These are phyloP conservation scores for Neodiprion virginianus DNA, from an alignment of 1,140 invertebrate genomes.

Conservation along the genomic window DNA sequence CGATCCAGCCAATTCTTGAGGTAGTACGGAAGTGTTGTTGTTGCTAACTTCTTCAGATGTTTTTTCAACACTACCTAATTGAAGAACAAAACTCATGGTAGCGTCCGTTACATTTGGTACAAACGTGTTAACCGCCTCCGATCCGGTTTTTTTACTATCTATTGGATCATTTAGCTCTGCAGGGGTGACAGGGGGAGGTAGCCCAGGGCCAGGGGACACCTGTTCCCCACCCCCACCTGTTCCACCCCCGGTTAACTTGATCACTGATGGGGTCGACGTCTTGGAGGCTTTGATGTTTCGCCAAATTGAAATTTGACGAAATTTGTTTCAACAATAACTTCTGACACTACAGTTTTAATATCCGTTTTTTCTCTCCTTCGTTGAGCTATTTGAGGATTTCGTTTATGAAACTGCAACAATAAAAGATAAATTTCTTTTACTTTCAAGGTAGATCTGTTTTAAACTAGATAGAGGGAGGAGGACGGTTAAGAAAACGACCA, in stretches of 20 bases:
- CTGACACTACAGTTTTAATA: slow-evolving; percentile 24
- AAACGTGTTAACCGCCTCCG: slow-evolving; percentile 21
- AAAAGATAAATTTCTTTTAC: slow-evolving; percentile 11
- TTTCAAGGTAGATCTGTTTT: too few species aligned
- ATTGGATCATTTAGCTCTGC: slow-evolving; percentile 20
- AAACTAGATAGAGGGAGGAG: too few species aligned
- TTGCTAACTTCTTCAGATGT: slow-evolving; percentile 26
- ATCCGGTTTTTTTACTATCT: slow-evolving; percentile 19
- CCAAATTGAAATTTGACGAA: slow-evolving; percentile 34
- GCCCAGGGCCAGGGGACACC: slow-evolving; percentile 45
- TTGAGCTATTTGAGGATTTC: slow-evolving; percentile 52
- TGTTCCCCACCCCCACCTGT: slow-evolving; percentile 49
- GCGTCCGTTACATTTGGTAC: slow-evolving; percentile 33
- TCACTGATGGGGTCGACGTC: slow-evolving; percentile 59
- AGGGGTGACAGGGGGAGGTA: slow-evolving; percentile 41
- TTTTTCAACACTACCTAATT: slow-evolving; percentile 38
- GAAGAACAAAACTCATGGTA: slow-evolving; percentile 51
- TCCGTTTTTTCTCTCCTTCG: neutral
- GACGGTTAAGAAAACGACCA: too few species aligned
- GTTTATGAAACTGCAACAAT: slow-evolving; percentile 48
- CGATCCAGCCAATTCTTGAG: slow-evolving; percentile 16
- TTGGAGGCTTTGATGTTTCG: slow-evolving; percentile 52
- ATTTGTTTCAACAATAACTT: slow-evolving; percentile 14
- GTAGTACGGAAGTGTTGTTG: neutral
- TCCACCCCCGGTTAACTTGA: slow-evolving; percentile 58